These are phyloP conservation scores for Embiotoca jacksoni DNA, from an alignment of 2,113 vertebrate genomes.

Conservation along the genomic window DNA sequence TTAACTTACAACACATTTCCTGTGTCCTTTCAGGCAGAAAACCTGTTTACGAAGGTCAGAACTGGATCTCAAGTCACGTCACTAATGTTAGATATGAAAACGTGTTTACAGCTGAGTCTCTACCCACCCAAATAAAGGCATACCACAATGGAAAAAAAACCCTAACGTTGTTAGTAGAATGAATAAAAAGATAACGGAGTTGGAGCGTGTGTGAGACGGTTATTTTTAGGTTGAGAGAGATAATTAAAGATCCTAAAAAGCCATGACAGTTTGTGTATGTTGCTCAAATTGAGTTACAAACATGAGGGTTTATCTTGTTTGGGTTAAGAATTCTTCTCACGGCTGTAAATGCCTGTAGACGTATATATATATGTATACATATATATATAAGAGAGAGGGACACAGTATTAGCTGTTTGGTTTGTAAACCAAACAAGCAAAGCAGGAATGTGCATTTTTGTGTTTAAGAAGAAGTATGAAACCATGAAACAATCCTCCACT, in stretches of 20 bases:
- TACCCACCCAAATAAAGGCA: slow-evolving; percentile 33
- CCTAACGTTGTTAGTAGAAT: slow-evolving; percentile 23
- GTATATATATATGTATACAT: slow-evolving; percentile 37
- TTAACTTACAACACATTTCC: neutral
- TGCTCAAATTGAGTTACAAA: slow-evolving; percentile 66
- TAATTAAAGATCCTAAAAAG: slow-evolving; percentile 76
- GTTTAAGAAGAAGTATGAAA: slow-evolving; percentile 66
- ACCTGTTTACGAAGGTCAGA: neutral
- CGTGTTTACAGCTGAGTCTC: slow-evolving; percentile 4
- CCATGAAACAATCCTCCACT: neutral
- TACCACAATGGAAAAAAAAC: slow-evolving; percentile 20
- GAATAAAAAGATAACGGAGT: slow-evolving; percentile 31
- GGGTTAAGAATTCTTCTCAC: slow-evolving; percentile 70
- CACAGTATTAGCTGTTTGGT: slow-evolving; percentile 40
- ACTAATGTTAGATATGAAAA: neutral
- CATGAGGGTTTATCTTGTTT: slow-evolving; percentile 72
- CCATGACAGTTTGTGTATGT: slow-evolving; percentile 71
- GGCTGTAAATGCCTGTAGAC: neutral
- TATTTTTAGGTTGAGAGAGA: slow-evolving; percentile 59
- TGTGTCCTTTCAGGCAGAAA: neutral
- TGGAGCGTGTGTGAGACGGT: neutral
- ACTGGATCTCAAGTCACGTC: slow-evolving; percentile 1
- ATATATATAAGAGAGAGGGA: slow-evolving; percentile 2
- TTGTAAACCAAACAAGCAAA: slow-evolving; percentile 52
- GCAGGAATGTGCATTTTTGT: slow-evolving; percentile 45